Conservation (phyloP, 2,797 vertebrate genomes). For the Sciaenops ocellatus region DNA sequence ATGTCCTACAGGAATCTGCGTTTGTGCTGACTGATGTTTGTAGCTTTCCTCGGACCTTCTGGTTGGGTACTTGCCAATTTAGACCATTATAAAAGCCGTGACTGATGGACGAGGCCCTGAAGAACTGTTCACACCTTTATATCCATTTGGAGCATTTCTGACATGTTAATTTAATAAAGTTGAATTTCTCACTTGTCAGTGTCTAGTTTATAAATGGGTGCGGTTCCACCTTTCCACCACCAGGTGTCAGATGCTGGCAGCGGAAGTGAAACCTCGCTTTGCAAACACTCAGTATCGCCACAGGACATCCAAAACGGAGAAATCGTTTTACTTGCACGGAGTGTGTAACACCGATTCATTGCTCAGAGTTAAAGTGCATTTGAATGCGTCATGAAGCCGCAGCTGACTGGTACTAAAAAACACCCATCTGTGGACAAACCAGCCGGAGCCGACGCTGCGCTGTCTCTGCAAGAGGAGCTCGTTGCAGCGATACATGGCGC, state of each 20-base stretch:
- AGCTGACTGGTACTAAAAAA: not conserved
- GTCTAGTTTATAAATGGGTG: not conserved
- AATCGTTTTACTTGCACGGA: too few species aligned
- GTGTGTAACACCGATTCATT: not conserved
- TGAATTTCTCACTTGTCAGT: not conserved
- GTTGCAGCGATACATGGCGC: slow-evolving; percentile 79
- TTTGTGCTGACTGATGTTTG: slow-evolving; percentile 53
- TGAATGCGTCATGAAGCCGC: slow-evolving; percentile 56
- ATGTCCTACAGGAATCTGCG: slow-evolving; percentile 49
- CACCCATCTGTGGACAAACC: not conserved
- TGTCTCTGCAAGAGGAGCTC: slow-evolving; percentile 77
- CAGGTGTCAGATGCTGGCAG: slow-evolving; percentile 36
- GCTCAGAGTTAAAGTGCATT: not conserved
- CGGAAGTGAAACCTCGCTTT: slow-evolving; percentile 55
- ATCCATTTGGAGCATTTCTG: not conserved
- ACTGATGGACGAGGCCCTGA: slow-evolving; percentile 18
- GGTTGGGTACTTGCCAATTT: slow-evolving; percentile 71
- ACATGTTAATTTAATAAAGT: slow-evolving; percentile 35
- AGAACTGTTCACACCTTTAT: not conserved
- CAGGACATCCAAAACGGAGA: not conserved
- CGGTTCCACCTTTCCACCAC: not conserved
- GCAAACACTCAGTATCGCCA: not conserved
- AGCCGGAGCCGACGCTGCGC: slow-evolving; percentile 43
- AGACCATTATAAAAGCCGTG: slow-evolving; percentile 47
- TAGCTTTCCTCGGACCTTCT: slow-evolving; percentile 65